Conservation (phyloP, 2,113 vertebrate species). For the Rhabdornis inornatus region DNA sequence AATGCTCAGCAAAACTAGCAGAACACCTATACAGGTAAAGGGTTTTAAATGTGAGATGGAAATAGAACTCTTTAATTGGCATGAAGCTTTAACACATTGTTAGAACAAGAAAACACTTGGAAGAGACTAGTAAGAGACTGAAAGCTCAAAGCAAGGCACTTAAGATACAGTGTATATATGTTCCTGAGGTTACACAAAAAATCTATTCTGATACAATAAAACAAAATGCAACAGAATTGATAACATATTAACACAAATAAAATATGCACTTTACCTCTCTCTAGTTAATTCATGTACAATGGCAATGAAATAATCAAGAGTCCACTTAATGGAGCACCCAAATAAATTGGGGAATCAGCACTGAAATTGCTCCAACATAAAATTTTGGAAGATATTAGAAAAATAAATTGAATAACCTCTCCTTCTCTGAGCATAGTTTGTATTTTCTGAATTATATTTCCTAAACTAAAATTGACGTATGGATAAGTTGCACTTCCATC, state of each 20-base stretch:
- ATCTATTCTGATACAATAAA: not conserved
- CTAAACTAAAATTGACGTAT: not conserved
- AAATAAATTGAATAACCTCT: not conserved
- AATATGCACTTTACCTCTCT: rapidly evolving
- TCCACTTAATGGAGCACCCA: not conserved
- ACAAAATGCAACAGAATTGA: not conserved
- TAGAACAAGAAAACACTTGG: not conserved
- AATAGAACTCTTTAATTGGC: not conserved
- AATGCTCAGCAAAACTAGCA: not conserved
- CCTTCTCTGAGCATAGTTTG: not conserved
- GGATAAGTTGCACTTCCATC: not conserved
- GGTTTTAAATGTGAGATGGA: not conserved
- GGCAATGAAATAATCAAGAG: not conserved
- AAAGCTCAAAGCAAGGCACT: not conserved
- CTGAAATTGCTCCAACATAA: not conserved
- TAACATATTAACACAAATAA: not conserved
- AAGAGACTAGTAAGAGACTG: not conserved
- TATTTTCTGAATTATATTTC: too few relatives aligned
- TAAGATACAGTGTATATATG: not conserved
- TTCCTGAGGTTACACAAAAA: not conserved
- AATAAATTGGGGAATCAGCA: not conserved
- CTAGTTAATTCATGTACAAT: not conserved
- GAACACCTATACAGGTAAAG: not conserved
- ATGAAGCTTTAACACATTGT: not conserved
- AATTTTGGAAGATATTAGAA: not conserved